Evolutionary conservation across 1,140 invertebrate genomes (phyloP).

Genomic region (Geopemphigus sp.): DNA sequence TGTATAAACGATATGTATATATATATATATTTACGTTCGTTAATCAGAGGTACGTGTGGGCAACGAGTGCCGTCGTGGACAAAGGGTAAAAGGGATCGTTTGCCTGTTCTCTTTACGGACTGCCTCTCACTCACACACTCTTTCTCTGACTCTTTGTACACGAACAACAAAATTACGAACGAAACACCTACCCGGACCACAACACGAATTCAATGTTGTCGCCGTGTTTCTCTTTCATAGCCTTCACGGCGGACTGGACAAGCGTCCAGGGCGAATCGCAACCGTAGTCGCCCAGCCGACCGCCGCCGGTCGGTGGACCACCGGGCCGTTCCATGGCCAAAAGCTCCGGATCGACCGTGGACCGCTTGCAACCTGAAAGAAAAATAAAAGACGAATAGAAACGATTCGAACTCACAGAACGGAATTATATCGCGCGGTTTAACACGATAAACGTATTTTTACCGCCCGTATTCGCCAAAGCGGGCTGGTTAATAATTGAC

Average conservation of each 20-base stretch:
- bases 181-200: conserved; percentile 82
- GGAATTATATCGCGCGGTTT: no score
- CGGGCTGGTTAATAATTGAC: no score
- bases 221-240: conserved; percentile 75
- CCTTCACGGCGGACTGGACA: conserved; percentile 76
- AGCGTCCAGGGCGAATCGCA: conserved; percentile 85
- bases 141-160: not conserved
- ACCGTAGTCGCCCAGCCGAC: conserved; percentile 76
- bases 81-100: not conserved
- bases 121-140: not conserved
- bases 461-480: no score
- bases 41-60: not conserved
- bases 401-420: no score
- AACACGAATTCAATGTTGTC: conserved; percentile 87
- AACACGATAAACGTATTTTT: no score
- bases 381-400: not conserved
- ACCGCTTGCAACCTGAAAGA: conserved; percentile 29
- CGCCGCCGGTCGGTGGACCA: conserved; percentile 58
- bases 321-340: conserved; percentile 50
- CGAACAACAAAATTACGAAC: not conserved
- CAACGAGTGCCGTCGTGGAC: not conserved
- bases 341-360: not conserved
- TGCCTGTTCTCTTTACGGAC: not conserved
- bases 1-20: not conserved
- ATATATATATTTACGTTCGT: not conserved